These are phyloP conservation scores for Phymanthus crucifer DNA, from an alignment of 92 coral and sea anemone genomes.

Conservation along the genomic window DNA sequence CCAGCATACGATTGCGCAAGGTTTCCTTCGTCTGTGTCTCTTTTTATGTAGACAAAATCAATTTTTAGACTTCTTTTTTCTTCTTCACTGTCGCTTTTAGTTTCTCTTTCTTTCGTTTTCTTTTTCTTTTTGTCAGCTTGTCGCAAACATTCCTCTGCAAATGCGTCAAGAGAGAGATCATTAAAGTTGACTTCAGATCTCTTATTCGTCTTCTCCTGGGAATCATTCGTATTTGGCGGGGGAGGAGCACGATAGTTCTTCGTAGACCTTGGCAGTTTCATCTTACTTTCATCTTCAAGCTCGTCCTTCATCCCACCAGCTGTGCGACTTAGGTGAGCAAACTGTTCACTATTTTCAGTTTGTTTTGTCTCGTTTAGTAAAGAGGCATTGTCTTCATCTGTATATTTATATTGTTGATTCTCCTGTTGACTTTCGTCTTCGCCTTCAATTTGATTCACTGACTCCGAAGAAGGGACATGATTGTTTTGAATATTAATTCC, in stretches of 20 bases:
- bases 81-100: slow-evolving; percentile 30
- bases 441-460: background rate
- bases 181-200: slow-evolving; percentile 29
- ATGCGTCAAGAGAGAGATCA: slow-evolving; percentile 60
- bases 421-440: background rate
- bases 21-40: background rate
- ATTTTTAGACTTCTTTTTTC: slow-evolving; percentile 17
- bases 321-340: background rate
- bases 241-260: background rate
- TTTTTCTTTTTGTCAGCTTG: slow-evolving; percentile 67
- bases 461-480: background rate
- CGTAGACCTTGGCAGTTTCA: background rate
- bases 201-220: background rate
- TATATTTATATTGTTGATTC: background rate
- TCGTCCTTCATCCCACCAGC: background rate
- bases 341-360: background rate
- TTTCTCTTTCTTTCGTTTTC: slow-evolving; percentile 8
- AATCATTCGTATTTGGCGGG: background rate
- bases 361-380: background rate
- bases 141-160: slow-evolving; percentile 67
- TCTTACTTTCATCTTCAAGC: background rate
- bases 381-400: background rate
- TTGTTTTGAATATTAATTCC: background rate
- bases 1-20: background rate
- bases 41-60: slow-evolving; percentile 23